A percentile compares a stretch with the other conserved stretches of the same genome.
These are phyloP conservation scores for Eremophila alpestris DNA, from an alignment of 2,797 vertebrate genomes.

Conservation along the genomic window DNA sequence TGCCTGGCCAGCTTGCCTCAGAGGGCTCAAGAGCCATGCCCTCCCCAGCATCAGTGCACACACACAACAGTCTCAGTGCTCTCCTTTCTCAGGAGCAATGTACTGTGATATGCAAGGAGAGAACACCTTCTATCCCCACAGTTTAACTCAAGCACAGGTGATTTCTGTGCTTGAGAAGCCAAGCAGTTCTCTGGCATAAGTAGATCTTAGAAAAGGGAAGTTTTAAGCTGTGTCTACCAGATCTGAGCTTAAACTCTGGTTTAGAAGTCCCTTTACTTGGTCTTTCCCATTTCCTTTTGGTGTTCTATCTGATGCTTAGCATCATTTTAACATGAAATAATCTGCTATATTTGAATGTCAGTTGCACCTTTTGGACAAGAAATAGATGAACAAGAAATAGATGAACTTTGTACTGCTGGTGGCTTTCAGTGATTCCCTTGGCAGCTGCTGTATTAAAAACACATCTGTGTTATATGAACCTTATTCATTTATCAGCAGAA, in stretches of 20 bases:
- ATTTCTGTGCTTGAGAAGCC: background rate
- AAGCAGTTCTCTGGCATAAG: background rate
- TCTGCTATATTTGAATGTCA: background rate
- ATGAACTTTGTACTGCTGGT: background rate
- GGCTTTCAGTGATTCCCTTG: background rate
- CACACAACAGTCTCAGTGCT: background rate
- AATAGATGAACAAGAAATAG: background rate
- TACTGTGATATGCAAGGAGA: background rate
- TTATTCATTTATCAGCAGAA: background rate
- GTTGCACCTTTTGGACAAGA: background rate
- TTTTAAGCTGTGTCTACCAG: background rate
- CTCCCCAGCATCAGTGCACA: rapidly evolving
- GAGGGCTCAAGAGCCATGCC: rapidly evolving
- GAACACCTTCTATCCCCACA: background rate
- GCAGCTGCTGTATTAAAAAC: background rate
- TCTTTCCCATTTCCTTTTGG: background rate
- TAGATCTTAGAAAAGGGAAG: background rate
- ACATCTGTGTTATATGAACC: background rate
- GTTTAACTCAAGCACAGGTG: background rate
- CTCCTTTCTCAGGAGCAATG: background rate
- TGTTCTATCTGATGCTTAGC: background rate
- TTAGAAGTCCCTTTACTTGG: background rate
- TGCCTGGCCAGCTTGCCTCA: background rate
- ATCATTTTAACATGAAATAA: background rate
- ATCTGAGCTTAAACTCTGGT: background rate